Base-by-base conservation (phyloP, 2,797 vertebrate species). In the Crenuchus spilurus region DNA sequence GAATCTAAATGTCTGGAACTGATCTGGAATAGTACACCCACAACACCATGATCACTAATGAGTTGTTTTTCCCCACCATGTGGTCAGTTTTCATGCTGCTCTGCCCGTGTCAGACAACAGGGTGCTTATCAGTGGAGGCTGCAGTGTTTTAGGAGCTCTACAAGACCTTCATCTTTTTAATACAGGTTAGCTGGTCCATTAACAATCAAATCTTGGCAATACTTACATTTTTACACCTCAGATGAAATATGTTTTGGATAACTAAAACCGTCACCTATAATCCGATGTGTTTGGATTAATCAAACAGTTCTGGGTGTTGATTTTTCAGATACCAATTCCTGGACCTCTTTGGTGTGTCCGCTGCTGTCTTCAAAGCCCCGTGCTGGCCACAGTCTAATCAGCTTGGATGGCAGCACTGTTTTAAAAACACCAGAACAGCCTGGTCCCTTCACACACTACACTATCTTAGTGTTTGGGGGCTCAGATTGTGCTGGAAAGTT, bases 101-200 rank as follows among this genome's bases (percentile, higher is more conserved):
- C 81, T 94, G 9, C 91, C 93, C 69, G 86, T 97, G 74, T 91
- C 91, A 0, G 88, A 93, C 80, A 90, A 92, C 86, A 93, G 87
- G 82, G 79, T 97, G 80, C 82, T 97, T 72, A 87, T 97, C 81
- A 94, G 94, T 54, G 96, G 96, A 41, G 96, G 96, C 18, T 94
- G 92, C 82, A 94, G 93, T 87, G 85, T 90, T 44, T 88, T 87
- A 1, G 95, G 94, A 82, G 90, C 92, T 20, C 87, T 97, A 71
- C 90, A 89, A 42, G 96, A 97, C 79, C 82, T 93, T 0, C 93
- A 95, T 48, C 68, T 94, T 66, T 95, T 96, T 72, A 91, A 87
- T 77, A 80, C 89, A 14, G 94, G 96, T 96, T 74, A 90, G 90
- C 60, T 4, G 28, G 49, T 39, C 14, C 49, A 57, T 48, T 33